A percentile compares a stretch with the other conserved stretches of the same genome.
Evolutionary conservation across 1,140 invertebrate species (phyloP).

Genomic region (Lepidotrigona ventralis): DNA sequence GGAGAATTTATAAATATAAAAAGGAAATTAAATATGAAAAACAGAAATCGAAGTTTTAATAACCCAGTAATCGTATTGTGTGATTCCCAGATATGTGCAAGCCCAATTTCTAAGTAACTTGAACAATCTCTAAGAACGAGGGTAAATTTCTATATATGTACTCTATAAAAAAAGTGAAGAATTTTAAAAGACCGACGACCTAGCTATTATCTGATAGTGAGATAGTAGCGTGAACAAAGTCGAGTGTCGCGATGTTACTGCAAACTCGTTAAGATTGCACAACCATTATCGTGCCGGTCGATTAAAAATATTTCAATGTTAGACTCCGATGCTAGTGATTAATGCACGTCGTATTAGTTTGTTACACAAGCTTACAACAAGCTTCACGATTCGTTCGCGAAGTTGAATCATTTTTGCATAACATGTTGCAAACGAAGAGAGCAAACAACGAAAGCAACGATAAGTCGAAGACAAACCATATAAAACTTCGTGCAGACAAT

Average conservation of each 20-base stretch:
- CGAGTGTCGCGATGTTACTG: slow-evolving; percentile 17
- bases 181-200: slow-evolving; percentile 1
- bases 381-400: neutral
- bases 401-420: slow-evolving; percentile 6
- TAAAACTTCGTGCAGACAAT: neutral
- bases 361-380: neutral
- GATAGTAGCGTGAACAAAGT: slow-evolving; percentile 36
- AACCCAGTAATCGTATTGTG: too few relatives aligned
- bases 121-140: neutral
- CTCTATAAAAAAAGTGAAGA: too few relatives aligned
- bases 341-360: neutral
- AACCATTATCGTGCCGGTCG: slow-evolving; percentile 1
- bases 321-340: too few relatives aligned
- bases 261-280: slow-evolving; percentile 22
- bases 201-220: slow-evolving; percentile 36
- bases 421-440: neutral
- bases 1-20: too few relatives aligned
- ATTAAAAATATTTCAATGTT: slow-evolving; percentile 36
- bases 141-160: too few relatives aligned
- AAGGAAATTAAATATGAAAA: neutral
- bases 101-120: too few relatives aligned
- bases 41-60: neutral
- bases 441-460: neutral
- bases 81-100: too few relatives aligned
- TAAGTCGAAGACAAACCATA: neutral